phyloP scores from a whole-genome alignment of 1,140 invertebrate genomes.

The Belonocnema kinseyi region DNA sequence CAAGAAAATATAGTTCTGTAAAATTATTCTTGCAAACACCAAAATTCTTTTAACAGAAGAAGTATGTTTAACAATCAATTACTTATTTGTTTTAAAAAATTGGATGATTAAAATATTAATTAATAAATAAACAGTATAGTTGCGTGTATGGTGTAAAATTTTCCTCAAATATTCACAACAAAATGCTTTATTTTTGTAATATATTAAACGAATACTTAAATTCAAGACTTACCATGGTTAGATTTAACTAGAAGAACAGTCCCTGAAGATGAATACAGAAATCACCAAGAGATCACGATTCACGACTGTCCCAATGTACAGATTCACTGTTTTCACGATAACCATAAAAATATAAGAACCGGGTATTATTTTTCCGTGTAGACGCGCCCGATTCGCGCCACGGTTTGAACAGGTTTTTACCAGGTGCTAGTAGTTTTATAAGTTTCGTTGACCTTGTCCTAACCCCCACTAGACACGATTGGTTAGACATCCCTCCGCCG shows the following conservation, averaged over 20 bases:
- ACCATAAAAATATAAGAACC: slow-evolving; percentile 23
- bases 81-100: too few species aligned
- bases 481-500: neutral
- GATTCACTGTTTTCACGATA: neutral
- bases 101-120: too few species aligned
- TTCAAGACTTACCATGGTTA: neutral
- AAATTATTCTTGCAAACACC: too few species aligned
- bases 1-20: too few species aligned
- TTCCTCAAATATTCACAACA: too few species aligned
- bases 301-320: neutral
- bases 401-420: slow-evolving; percentile 42
- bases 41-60: too few species aligned
- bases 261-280: neutral
- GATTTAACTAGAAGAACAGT: neutral
- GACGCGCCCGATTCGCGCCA: slow-evolving; percentile 35
- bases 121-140: too few species aligned
- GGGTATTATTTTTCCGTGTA: slow-evolving; percentile 3
- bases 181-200: too few species aligned
- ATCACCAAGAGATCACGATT: slow-evolving; percentile 3
- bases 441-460: slow-evolving; percentile 57
- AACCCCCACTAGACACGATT: neutral
- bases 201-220: neutral
- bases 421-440: slow-evolving; percentile 55
- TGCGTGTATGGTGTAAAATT: too few species aligned
- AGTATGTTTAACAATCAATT: too few species aligned